These are phyloP conservation scores for Perizoma flavofasciatum DNA, from an alignment of 2,888 invertebrate species.

Conservation along the genomic window DNA sequence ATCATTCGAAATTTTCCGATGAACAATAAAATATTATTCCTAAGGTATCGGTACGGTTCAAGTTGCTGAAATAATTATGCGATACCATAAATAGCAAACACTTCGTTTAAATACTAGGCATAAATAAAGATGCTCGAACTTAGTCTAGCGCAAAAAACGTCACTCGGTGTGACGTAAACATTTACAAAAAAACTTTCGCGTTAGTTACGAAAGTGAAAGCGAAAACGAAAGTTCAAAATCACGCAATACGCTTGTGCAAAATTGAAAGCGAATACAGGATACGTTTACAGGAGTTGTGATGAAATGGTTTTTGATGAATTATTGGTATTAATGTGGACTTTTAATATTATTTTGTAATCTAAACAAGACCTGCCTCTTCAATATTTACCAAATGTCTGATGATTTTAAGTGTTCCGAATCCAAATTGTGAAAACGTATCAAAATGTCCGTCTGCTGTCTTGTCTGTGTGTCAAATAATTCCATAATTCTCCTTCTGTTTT, in stretches of 20 bases:
- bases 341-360: no score
- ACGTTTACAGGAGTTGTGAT: constrained; percentile 31
- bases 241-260: constrained; percentile 40
- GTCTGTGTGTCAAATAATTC: no score
- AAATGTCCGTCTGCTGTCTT: no score
- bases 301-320: constrained; percentile 2
- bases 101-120: constrained; percentile 15
- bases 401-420: no score
- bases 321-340: neutral
- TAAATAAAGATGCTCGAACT: constrained; percentile 16
- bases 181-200: constrained; percentile 44
- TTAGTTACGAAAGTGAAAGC: constrained; percentile 44
- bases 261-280: constrained; percentile 36
- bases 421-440: no score
- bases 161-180: constrained; percentile 41
- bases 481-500: no score
- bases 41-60: neutral
- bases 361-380: no score
- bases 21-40: no score
- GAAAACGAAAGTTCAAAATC: constrained; percentile 44
- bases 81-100: constrained; percentile 4
- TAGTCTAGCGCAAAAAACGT: constrained; percentile 39
- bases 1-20: no score
- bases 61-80: constrained; percentile 10
- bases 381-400: no score